Base-by-base conservation (phyloP, 2,888 invertebrate species). In the Erpobdella octoculata region DNA sequence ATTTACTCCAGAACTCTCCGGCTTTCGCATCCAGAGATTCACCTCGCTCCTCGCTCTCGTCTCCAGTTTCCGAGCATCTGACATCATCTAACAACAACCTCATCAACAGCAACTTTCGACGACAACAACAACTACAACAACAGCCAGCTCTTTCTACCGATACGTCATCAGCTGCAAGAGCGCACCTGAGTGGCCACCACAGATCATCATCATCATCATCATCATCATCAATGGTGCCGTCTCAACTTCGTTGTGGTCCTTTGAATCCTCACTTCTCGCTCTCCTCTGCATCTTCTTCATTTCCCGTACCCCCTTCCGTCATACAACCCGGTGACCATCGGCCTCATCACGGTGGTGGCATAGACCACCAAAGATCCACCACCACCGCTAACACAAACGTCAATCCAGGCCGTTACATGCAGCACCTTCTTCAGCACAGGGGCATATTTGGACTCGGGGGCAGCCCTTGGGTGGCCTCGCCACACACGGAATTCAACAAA, bases 241-340 rank as follows among this genome's bases (percentile, higher is more conserved):
- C 53, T 53, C 53, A 53, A 28, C 53, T 53, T 28, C 21, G 53
- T 25, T 53, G 53, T 8, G n/a, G n/a, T n/a, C n/a, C n/a, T n/a
- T n/a, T n/a, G n/a, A 53, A 53, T n/a, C 53, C 53, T 53, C 53
- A 53, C 15, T 53, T 53, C n/a, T n/a, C 53, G 8, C n/a, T 53
- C 21, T 53, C 53, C n/a, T 8, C 28, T 25, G 21, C 53, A 28
- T 28, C 53, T 5, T 53, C 53, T 6, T 53, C 53, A 28, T 53
- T 28, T 21, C 28, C 48, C n/a, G 18, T 28, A 28, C 28, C 53
- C 21, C 28, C 53, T 53, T 53, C 53, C 8, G 21, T 53, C 21
- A 53, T 21, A 28, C 21, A 15, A 21, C 53, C 53, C 6, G 53
- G 53, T 25, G 28, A 25, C 21, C 53, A 53, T 28, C n/a, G n/a